Conservation (phyloP, 1,140 invertebrate species). For the Procambarus virginalis region DNA sequence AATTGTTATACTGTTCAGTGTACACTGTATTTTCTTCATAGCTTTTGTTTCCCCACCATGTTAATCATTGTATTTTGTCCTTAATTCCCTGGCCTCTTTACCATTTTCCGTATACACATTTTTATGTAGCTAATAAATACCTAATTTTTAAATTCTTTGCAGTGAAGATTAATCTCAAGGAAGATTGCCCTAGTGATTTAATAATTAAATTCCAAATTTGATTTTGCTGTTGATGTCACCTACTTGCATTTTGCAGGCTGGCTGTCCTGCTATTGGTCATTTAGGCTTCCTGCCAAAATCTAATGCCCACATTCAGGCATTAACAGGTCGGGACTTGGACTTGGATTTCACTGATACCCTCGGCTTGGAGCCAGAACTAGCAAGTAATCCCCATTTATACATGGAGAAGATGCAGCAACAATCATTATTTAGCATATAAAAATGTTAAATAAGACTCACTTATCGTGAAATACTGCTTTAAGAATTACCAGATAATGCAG, state of each 20-base stretch:
- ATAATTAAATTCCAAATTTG: no score
- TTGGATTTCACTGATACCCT: conserved; percentile 55
- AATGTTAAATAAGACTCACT: no score
- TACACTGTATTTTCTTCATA: no score
- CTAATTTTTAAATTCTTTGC: no score
- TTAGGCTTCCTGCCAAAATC: conserved; percentile 41
- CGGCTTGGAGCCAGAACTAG: conserved; percentile 22
- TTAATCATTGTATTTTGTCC: no score
- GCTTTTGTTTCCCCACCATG: no score
- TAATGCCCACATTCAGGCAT: conserved; percentile 43
- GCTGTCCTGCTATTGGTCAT: conserved; percentile 52
- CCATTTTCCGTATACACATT: no score
- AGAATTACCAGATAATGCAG: not conserved
- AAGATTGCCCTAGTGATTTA: no score
- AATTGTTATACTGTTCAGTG: no score
- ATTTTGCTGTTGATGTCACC: not conserved
- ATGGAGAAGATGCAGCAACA: conserved; percentile 56
- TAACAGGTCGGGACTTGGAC: conserved; percentile 54
- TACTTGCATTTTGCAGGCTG: conserved; percentile 31
- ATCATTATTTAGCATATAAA: conserved; percentile 13
- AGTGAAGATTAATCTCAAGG: no score
- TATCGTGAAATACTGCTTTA: not conserved
- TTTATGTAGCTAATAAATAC: no score
- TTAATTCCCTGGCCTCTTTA: no score
- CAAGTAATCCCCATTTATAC: conserved; percentile 27